Percentiles rank a stretch among this genome's conserved stretches.
These are phyloP conservation scores for Conger conger DNA, from an alignment of 2,113 vertebrate genomes.

Conservation along the genomic window DNA sequence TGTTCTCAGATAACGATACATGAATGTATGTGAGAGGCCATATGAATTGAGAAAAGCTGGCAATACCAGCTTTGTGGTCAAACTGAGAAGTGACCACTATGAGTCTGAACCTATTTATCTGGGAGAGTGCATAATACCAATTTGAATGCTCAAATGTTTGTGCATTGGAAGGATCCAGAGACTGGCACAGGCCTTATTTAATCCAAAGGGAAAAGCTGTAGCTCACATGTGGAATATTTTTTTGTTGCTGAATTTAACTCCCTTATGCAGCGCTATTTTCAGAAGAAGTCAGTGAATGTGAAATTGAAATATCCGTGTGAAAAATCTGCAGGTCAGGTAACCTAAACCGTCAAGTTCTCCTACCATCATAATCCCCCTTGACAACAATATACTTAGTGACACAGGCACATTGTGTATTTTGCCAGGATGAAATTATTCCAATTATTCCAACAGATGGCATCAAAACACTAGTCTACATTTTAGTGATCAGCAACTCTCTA, in stretches of 20 bases:
- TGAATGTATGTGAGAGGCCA: not conserved
- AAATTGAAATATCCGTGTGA: not conserved
- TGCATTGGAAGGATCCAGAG: too few species aligned
- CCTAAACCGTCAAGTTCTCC: not conserved
- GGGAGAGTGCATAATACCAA: too few species aligned
- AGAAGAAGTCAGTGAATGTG: not conserved
- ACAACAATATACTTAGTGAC: not conserved
- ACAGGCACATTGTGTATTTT: not conserved
- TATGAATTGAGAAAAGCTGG: not conserved
- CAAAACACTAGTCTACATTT: not conserved
- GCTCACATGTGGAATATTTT: not conserved
- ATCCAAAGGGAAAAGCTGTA: not conserved
- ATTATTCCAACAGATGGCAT: constrained; percentile 32
- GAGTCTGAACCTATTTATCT: not conserved
- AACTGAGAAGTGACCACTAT: not conserved
- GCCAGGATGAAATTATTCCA: not conserved
- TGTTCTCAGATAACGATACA: not conserved
- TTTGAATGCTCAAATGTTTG: too few species aligned
- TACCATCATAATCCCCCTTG: not conserved
- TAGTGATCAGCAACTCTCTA: not conserved
- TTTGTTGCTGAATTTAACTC: not conserved
- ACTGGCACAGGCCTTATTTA: not conserved
- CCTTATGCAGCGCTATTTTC: not conserved
- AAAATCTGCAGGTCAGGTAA: not conserved
- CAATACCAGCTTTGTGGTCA: not conserved